Conservation (phyloP, 1,140 invertebrate species). For the Periplaneta americana region DNA sequence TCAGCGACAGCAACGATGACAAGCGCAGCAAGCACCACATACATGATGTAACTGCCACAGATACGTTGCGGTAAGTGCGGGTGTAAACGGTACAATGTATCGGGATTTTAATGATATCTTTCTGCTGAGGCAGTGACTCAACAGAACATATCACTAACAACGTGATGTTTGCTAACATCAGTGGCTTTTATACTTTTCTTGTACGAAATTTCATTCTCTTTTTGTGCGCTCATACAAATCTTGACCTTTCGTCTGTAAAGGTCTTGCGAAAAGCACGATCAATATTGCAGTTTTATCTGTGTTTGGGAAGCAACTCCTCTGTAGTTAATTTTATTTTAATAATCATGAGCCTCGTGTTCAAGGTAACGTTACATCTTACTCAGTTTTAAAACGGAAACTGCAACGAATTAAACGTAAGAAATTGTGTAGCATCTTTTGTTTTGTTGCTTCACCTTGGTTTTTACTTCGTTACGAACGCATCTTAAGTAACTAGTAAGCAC, state of each 20-base stretch:
- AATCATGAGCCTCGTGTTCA: not conserved
- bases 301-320: not conserved
- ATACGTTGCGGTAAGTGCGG: no score
- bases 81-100: no score
- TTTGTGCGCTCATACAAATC: conserved; percentile 23
- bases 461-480: not conserved
- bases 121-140: not conserved
- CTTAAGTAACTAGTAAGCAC: no score
- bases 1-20: not conserved
- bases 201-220: not conserved
- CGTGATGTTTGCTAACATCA: not conserved
- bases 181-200: not conserved
- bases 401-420: not conserved
- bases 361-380: not conserved
- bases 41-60: not conserved
- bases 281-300: not conserved
- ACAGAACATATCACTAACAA: not conserved
- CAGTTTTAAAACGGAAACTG: not conserved
- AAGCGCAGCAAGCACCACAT: not conserved
- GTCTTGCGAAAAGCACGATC: not conserved
- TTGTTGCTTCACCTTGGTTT: not conserved
- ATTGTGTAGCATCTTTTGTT: not conserved
- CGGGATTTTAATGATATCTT: not conserved
- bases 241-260: not conserved
- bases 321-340: not conserved